Evolutionary conservation across 2,113 vertebrate genomes (phyloP).

Genomic region (Oxyruncus cristatus): DNA sequence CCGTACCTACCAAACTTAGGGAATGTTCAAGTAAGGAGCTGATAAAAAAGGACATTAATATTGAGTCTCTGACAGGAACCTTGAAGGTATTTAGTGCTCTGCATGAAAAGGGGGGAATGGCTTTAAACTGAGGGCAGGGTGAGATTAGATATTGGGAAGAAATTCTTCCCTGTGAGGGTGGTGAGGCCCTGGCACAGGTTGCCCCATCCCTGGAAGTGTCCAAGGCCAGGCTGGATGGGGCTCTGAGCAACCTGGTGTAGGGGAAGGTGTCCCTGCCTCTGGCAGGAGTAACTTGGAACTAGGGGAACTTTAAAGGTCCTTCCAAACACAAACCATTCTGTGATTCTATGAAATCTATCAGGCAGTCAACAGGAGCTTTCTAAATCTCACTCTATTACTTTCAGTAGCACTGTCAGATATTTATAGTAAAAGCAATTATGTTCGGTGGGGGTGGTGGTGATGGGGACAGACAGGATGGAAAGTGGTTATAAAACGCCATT

Average conservation of each 20-base stretch:
- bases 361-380: not conserved
- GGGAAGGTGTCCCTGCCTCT: not conserved
- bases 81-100: not conserved
- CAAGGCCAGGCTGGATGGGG: not conserved
- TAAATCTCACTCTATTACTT: constrained; percentile 18
- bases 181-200: not conserved
- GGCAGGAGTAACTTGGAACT: not conserved
- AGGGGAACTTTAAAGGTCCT: not conserved
- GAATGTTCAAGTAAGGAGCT: not conserved
- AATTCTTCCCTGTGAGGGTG: not conserved
- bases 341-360: not conserved
- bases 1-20: not conserved
- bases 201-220: not conserved
- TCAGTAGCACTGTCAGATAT: constrained; percentile 27
- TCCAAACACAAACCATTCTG: not conserved
- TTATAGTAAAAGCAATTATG: constrained; percentile 53
- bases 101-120: not conserved
- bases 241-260: not conserved
- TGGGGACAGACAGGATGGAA: constrained; percentile 30
- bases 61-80: not conserved
- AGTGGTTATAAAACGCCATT: constrained; percentile 18
- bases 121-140: not conserved
- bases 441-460: constrained; percentile 27
- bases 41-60: not conserved
- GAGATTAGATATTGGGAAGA: not conserved